Conservation (phyloP, 2,797 vertebrate genomes). For the Propithecus deckenii region DNA sequence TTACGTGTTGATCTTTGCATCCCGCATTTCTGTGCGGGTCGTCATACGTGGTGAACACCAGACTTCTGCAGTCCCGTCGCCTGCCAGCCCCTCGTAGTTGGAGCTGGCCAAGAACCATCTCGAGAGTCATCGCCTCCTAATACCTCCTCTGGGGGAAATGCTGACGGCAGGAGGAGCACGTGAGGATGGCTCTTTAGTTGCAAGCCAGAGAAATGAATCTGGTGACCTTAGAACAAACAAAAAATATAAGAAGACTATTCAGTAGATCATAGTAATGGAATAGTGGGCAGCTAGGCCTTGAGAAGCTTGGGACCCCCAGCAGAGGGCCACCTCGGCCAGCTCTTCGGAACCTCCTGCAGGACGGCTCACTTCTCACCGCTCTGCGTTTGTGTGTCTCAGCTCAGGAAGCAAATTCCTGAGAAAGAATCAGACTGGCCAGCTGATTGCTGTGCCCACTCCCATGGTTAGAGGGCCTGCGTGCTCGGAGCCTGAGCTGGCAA, state of each 20-base stretch:
- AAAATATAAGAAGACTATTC: not conserved
- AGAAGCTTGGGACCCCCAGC: not conserved
- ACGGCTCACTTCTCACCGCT: not conserved
- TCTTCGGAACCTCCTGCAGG: not conserved
- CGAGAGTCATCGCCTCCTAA: not conserved
- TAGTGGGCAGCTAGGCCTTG: not conserved
- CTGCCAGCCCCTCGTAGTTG: not conserved
- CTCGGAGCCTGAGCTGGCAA: not conserved
- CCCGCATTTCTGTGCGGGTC: not conserved
- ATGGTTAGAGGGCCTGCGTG: no score
- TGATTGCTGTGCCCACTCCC: not conserved
- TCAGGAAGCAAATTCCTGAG: not conserved
- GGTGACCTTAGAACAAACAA: not conserved
- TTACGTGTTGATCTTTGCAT: not conserved
- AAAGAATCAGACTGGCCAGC: not conserved
- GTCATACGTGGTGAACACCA: not conserved
- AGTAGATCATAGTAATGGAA: not conserved
- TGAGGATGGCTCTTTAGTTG: not conserved
- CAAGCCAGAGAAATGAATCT: not conserved
- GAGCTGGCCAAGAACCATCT: not conserved
- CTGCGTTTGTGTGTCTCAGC: not conserved
- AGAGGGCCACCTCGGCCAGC: no score
- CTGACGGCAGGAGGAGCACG: no score
- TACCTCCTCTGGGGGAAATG: not conserved
- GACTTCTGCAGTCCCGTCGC: not conserved